Conservation (phyloP, 2,113 vertebrate genomes). For the Ranitomeya variabilis region DNA sequence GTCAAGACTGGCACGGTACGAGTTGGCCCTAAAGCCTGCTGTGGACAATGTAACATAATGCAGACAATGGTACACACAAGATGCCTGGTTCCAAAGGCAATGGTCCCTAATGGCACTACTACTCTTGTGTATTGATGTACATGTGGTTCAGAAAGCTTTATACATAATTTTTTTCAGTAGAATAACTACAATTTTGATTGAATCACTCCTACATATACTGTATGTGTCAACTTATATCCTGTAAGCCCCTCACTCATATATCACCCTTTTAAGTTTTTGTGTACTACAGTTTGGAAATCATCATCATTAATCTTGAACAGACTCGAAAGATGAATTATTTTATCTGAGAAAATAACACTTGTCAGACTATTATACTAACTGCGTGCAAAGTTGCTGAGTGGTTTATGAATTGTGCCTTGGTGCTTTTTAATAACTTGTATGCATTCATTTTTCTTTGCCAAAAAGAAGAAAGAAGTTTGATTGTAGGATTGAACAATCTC, state of each 20-base stretch:
- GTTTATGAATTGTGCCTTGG: not conserved
- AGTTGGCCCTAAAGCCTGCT: no score
- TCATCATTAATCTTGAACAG: not conserved
- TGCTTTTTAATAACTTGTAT: not conserved
- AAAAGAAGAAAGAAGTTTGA: not conserved
- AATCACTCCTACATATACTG: not conserved
- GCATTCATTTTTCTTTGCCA: not conserved
- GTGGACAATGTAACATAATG: no score
- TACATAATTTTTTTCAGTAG: not conserved
- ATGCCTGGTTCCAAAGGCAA: no score
- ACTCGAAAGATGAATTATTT: not conserved
- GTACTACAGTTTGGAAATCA: not conserved
- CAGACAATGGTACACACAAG: no score
- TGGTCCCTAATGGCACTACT: no score
- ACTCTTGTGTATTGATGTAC: no score
- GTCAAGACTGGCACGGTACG: no score
- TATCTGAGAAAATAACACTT: not conserved
- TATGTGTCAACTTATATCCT: not conserved
- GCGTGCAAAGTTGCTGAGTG: not conserved
- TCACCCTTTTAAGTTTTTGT: not conserved
- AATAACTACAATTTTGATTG: not conserved
- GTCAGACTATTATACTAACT: not conserved
- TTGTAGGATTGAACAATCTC: not conserved
- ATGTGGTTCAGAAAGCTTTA: not conserved
- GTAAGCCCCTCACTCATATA: not conserved